These are phyloP conservation scores for Drosophila tristis DNA, from an alignment of 1,140 invertebrate genomes.

Conservation along the genomic window DNA sequence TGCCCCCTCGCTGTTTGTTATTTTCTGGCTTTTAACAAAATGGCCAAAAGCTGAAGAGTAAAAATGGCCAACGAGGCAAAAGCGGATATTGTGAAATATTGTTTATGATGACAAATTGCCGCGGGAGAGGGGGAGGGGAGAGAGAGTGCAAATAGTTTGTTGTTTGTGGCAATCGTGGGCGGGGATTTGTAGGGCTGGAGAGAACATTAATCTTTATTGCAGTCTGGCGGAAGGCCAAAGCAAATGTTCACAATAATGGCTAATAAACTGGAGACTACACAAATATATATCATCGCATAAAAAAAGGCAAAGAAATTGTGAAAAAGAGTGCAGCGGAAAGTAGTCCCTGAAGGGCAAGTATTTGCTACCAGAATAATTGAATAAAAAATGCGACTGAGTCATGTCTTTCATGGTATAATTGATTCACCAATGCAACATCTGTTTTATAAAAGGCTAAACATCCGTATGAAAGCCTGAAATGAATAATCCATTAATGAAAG, in stretches of 20 bases:
- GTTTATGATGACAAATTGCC: conserved; percentile 61
- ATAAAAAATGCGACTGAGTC: too few species aligned
- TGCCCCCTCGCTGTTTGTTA: neutral
- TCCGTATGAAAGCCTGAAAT: too few species aligned
- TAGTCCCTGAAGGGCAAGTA: too few species aligned
- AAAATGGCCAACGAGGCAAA: conserved; percentile 14
- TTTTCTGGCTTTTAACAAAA: conserved; percentile 13
- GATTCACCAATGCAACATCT: too few species aligned
- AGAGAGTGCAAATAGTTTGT: conserved; percentile 7
- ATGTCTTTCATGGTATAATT: too few species aligned
- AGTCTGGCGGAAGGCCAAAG: conserved; percentile 25
- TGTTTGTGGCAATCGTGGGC: neutral
- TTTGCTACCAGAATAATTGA: too few species aligned
- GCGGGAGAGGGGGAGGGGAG: neutral
- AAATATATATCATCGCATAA: neutral
- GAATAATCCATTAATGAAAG: too few species aligned
- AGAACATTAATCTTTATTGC: conserved; percentile 51
- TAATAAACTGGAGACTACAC: conserved; percentile 1
- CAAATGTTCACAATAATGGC: neutral
- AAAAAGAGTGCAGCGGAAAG: too few species aligned
- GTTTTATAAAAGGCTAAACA: too few species aligned
- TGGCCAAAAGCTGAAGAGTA: conserved; percentile 9
- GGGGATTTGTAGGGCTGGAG: neutral
- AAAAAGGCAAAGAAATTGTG: neutral
- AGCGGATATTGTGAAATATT: conserved; percentile 57